phyloP scores from a whole-genome alignment of 2,797 vertebrate genomes.

The Octomys mimax region DNA sequence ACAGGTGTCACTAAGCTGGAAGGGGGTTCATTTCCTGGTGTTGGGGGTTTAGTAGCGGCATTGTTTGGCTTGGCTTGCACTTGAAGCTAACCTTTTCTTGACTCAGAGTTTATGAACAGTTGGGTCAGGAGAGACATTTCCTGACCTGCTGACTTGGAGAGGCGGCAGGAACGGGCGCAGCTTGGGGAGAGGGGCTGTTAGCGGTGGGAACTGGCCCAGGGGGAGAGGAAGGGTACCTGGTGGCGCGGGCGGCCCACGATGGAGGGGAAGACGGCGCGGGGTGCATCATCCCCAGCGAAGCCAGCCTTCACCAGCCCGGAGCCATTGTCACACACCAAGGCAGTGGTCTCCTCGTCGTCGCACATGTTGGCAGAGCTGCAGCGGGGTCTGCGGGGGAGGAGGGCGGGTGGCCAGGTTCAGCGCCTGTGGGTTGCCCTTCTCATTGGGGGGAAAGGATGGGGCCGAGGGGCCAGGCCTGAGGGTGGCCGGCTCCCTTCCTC shows the following conservation, averaged over 20 bases:
- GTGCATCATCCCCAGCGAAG: slow-evolving; percentile 97
- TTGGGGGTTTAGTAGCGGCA: neutral
- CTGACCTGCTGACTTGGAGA: neutral
- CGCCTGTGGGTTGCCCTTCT: neutral
- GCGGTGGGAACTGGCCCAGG: accelerated
- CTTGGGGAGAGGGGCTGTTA: accelerated
- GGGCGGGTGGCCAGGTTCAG: neutral
- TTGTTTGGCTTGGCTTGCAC: neutral
- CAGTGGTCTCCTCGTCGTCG: slow-evolving; percentile 96
- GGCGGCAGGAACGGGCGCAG: neutral
- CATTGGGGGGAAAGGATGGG: accelerated
- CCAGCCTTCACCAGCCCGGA: slow-evolving; percentile 97
- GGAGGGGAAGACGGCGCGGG: slow-evolving; percentile 96
- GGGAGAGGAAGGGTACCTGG: slow-evolving; percentile 90
- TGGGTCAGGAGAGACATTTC: neutral
- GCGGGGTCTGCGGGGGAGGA: slow-evolving; percentile 74
- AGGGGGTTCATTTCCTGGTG: neutral
- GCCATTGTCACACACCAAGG: slow-evolving; percentile 97
- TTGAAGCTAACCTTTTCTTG: neutral
- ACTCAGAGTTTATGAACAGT: neutral
- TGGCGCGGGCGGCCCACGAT: slow-evolving; percentile 96
- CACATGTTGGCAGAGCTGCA: slow-evolving; percentile 91
- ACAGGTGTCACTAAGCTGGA: accelerated
- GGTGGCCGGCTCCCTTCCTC: neutral
- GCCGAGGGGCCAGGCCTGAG: neutral